These are phyloP conservation scores for Temnothorax longispinosus DNA, from an alignment of 1,140 invertebrate species.

Conservation along the genomic window DNA sequence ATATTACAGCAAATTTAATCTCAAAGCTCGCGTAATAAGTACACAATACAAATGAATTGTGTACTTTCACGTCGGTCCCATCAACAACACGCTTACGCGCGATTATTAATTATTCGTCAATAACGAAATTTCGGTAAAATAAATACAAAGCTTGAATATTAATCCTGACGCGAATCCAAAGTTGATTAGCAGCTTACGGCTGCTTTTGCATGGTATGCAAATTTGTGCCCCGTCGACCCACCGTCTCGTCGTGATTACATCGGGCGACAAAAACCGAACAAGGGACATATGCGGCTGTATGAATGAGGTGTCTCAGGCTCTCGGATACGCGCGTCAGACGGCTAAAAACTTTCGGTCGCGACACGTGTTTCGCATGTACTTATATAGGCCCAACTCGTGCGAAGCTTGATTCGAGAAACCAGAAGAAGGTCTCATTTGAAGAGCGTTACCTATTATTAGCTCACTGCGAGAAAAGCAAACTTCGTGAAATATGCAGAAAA, in stretches of 20 bases:
- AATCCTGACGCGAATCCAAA: neutral
- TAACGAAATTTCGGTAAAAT: slow-evolving; percentile 24
- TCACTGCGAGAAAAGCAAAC: neutral
- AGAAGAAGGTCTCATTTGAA: slow-evolving; percentile 27
- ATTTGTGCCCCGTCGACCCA: slow-evolving; percentile 6
- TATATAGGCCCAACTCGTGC: neutral
- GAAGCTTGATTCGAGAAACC: neutral
- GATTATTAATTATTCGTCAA: slow-evolving; percentile 13
- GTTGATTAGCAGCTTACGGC: neutral
- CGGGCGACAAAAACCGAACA: slow-evolving; percentile 16
- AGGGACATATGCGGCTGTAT: slow-evolving; percentile 34
- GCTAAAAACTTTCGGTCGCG: slow-evolving; percentile 32
- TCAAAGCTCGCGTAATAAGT: slow-evolving; percentile 7
- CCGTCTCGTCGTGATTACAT: slow-evolving; percentile 19
- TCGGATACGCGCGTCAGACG: neutral
- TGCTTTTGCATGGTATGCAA: slow-evolving; percentile 6
- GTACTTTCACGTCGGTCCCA: neutral
- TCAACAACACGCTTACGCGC: neutral
- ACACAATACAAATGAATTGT: neutral
- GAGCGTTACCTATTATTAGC: slow-evolving; percentile 17
- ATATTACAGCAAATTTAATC: slow-evolving; percentile 20
- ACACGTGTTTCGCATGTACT: slow-evolving; percentile 50
- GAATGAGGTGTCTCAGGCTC: slow-evolving; percentile 24
- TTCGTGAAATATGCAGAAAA: neutral
- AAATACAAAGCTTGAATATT: slow-evolving; percentile 9